Base-by-base conservation (phyloP, 2,888 invertebrate genomes). In the Xylota sylvarum region DNA sequence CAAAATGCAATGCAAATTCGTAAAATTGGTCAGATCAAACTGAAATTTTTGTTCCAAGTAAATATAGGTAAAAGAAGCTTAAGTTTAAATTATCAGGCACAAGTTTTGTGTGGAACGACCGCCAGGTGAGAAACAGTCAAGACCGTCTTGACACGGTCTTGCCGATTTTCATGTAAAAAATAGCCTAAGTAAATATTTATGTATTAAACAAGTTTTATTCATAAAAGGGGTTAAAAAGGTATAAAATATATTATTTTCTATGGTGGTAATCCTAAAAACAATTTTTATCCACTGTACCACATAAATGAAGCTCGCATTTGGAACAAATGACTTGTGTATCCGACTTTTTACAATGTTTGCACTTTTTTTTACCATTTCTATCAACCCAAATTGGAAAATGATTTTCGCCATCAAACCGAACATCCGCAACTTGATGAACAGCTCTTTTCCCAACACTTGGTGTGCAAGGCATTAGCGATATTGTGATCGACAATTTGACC, bases 401-500 rank as follows among this genome's bases (percentile, higher is more conserved):
- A 52, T 52, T 27, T 52, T 52, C 52, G n/a, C 52, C 52, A 52
- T 52, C 52, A 27, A 52, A 52, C 52, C 27, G 52, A 52, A 27
- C 52, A 23, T 23, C 23, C 23, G 23, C 23, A 23, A 23, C 23
- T 23, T 23, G 23, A 23, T 23, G 23, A 23, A 23, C 23, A 23
- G 23, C 23, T 23, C 23, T 23, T 23, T 23, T 23, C 23, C 23
- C 23, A 23, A 23, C 23, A 23, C 23, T 23, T 23, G 23, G 3
- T 23, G 23, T 23, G 23, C 1, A 23, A 23, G 23, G 23, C 23
- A 23, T 23, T 23, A 23, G 23, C 3, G 23, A 23, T 27, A 10
- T 56, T 32, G 32, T 56, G 14, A 60, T 60, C 43, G 5, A 43
- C 23, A 60, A 60, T 35, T 60, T 60, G 37, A 60, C 32, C 60